Conservation (phyloP, 2,888 invertebrate species). For the Chesias legatella region DNA sequence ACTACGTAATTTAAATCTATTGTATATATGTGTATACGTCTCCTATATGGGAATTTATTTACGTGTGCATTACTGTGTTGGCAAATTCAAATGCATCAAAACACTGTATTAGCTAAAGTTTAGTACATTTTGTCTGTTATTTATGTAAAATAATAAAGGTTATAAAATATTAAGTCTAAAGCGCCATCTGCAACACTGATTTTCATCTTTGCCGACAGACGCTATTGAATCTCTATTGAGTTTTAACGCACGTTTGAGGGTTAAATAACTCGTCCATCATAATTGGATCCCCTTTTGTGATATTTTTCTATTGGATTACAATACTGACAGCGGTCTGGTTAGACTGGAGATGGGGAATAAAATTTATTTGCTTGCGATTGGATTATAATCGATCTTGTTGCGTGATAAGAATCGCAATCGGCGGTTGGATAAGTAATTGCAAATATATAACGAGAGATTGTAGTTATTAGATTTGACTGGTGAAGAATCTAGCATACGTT, state of each 20-base stretch:
- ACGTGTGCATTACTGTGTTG: too few species aligned
- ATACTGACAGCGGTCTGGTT: conserved; percentile 35
- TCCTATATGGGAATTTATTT: too few species aligned
- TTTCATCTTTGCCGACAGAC: conserved; percentile 33
- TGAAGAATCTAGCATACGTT: too few species aligned
- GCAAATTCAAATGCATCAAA: too few species aligned
- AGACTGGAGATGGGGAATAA: conserved; percentile 42
- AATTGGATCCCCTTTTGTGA: conserved; percentile 33
- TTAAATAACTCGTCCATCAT: conserved; percentile 58
- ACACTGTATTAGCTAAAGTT: too few species aligned
- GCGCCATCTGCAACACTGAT: too few species aligned
- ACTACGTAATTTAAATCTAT: too few species aligned
- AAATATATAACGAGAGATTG: conserved; percentile 17
- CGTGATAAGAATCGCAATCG: conserved; percentile 52
- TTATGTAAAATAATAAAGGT: too few species aligned
- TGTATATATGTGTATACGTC: too few species aligned
- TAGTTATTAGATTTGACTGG: background rate
- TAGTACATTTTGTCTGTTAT: too few species aligned
- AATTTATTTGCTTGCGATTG: conserved; percentile 70
- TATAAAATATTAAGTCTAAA: too few species aligned
- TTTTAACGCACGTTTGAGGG: conserved; percentile 74
- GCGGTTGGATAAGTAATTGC: conserved; percentile 46
- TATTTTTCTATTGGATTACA: conserved; percentile 34
- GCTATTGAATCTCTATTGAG: conserved; percentile 60
- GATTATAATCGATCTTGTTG: conserved; percentile 67